These are phyloP conservation scores for Aldrovandia affinis DNA, from an alignment of 2,797 vertebrate genomes.

Conservation along the genomic window DNA sequence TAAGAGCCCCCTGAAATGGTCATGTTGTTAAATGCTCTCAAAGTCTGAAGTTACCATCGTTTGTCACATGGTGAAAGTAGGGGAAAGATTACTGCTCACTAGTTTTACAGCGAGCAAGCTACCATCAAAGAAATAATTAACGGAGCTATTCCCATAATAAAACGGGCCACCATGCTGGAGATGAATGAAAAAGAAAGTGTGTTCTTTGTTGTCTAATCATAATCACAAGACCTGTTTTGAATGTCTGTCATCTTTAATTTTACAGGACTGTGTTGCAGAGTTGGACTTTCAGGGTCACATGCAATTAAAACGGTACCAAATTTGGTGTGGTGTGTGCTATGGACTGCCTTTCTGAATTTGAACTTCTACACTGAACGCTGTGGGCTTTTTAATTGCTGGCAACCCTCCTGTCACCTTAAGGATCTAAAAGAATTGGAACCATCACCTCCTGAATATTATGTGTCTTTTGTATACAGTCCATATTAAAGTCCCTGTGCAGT, in stretches of 20 bases:
- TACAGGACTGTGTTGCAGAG: constrained; percentile 83
- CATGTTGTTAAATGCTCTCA: constrained; percentile 49
- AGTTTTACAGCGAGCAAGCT: constrained; percentile 89
- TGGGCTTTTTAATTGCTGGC: constrained; percentile 86
- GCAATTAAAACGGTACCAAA: constrained; percentile 88
- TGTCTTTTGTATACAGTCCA: background rate
- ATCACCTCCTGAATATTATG: constrained; percentile 1
- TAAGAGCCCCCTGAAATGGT: constrained; percentile 45
- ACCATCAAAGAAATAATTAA: constrained; percentile 92
- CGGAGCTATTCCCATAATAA: constrained; percentile 88
- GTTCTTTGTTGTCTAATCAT: constrained; percentile 87
- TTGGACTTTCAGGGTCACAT: constrained; percentile 82
- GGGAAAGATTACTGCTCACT: constrained; percentile 55
- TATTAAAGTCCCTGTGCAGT: background rate
- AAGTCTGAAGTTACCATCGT: constrained; percentile 52
- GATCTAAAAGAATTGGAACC: constrained; percentile 65
- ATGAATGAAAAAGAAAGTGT: constrained; percentile 81
- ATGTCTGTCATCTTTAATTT: constrained; percentile 87
- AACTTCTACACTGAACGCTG: constrained; percentile 83
- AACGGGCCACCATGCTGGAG: constrained; percentile 85
- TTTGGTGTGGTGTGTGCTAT: constrained; percentile 85
- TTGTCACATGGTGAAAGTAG: constrained; percentile 49
- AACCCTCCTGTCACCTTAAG: constrained; percentile 84
- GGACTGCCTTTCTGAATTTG: constrained; percentile 85
- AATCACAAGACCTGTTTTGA: constrained; percentile 86